phyloP scores from a whole-genome alignment of 1,140 invertebrate species.

The Drosophila grimshawi region DNA sequence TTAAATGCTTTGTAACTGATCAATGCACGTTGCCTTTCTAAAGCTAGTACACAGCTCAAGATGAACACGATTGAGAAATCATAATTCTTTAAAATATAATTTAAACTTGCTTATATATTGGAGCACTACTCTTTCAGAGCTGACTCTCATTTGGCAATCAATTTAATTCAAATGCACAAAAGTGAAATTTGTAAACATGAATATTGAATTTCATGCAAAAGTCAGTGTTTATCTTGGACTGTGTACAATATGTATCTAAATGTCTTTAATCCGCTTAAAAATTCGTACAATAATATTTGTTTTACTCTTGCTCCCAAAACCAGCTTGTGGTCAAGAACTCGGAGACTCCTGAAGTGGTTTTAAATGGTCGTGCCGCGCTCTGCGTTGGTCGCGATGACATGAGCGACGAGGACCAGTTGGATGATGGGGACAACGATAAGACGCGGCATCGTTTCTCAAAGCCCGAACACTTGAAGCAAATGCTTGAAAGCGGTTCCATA shows the following conservation, averaged over 20 bases:
- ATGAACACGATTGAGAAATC: neutral
- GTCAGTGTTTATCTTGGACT: constrained; percentile 3
- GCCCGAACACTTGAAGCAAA: constrained; percentile 89
- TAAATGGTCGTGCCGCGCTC: constrained; percentile 92
- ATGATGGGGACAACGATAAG: constrained; percentile 78
- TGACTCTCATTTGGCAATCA: no score
- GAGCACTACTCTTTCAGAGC: no score
- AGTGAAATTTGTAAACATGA: neutral
- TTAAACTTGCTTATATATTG: no score
- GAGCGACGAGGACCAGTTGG: constrained; percentile 87
- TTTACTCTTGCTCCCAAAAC: constrained; percentile 31
- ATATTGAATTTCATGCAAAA: neutral
- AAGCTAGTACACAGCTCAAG: constrained; percentile 5
- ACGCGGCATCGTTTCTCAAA: constrained; percentile 87
- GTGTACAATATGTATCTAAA: neutral
- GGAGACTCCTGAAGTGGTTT: constrained; percentile 86
- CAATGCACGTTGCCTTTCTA: constrained; percentile 16
- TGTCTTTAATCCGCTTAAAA: constrained; percentile 33
- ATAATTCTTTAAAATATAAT: no score
- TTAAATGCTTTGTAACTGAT: neutral
- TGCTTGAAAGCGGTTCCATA: constrained; percentile 94
- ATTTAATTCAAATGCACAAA: no score
- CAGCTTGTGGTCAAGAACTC: constrained; percentile 87
- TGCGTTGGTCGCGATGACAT: constrained; percentile 91
- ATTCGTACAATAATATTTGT: constrained; percentile 35